Percentiles rank a stretch among this genome's conserved stretches.
Evolutionary conservation across 2,888 invertebrate species (phyloP).

Genomic region (Noctua comes): DNA sequence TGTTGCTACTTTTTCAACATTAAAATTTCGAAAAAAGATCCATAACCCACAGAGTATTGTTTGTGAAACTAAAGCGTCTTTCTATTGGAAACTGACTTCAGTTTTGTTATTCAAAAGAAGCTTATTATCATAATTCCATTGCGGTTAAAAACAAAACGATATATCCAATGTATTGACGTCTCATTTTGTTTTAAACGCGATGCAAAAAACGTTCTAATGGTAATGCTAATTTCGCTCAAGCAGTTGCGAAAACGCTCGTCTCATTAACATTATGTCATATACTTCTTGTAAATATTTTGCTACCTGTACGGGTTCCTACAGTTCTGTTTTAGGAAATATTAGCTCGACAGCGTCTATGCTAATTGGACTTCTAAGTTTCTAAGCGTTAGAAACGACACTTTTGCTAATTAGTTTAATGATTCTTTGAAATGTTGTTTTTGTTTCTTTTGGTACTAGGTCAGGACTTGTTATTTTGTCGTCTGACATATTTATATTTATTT

Average conservation of each 20-base stretch:
- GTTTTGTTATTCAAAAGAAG: constrained; percentile 64
- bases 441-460: constrained; percentile 46
- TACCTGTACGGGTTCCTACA: constrained; percentile 79
- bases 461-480: constrained; percentile 1
- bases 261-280: constrained; percentile 88
- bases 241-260: constrained; percentile 81
- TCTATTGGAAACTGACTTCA: constrained; percentile 46
- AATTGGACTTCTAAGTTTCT: constrained; percentile 68
- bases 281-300: constrained; percentile 83
- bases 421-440: constrained; percentile 56
- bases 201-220: constrained; percentile 83
- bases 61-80: constrained; percentile 29
- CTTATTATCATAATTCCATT: constrained; percentile 65
- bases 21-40: constrained; percentile 40
- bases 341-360: constrained; percentile 63
- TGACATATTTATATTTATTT: background rate
- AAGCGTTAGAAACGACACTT: constrained; percentile 57
- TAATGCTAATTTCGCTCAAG: constrained; percentile 82
- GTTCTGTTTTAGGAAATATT: constrained; percentile 73
- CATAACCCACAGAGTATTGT: constrained; percentile 32
- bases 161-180: constrained; percentile 77
- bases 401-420: constrained; percentile 64
- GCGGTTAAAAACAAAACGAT: constrained; percentile 68
- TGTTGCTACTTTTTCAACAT: constrained; percentile 27
- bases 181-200: constrained; percentile 75